These are phyloP conservation scores for Macrotis lagotis DNA, from an alignment of 2,113 vertebrate species.

Conservation along the genomic window DNA sequence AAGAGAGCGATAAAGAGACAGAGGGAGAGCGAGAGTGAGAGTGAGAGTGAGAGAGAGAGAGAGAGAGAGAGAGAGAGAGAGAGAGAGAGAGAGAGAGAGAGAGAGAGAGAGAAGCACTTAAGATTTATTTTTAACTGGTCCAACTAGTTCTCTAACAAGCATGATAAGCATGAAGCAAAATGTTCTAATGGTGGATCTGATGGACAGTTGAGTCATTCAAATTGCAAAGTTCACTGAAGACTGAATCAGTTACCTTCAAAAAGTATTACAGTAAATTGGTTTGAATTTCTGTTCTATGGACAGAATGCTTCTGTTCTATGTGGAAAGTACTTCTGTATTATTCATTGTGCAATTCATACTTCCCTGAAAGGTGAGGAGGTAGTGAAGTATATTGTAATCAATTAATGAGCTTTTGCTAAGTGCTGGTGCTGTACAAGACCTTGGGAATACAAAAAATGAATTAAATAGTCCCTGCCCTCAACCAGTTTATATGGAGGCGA, in stretches of 20 bases:
- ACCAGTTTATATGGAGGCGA: background rate
- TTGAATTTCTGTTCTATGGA: background rate
- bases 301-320: background rate
- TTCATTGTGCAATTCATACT: background rate
- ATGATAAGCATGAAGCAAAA: background rate
- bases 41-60: background rate
- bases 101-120: background rate
- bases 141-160: background rate
- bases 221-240: conserved; percentile 23
- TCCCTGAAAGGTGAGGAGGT: background rate
- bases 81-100: background rate
- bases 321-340: background rate
- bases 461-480: background rate
- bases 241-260: conserved; percentile 6
- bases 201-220: background rate
- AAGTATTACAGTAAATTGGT: background rate
- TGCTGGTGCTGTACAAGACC: background rate
- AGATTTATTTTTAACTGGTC: background rate
- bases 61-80: background rate
- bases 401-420: background rate
- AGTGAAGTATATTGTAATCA: background rate
- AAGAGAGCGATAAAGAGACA: background rate
- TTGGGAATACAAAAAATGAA: conserved; percentile 1
- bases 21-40: too few relatives aligned
- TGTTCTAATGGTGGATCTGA: background rate